Percentiles rank a stretch among this genome's conserved stretches.
These are phyloP conservation scores for Sminthurides aquaticus DNA, from an alignment of 2,888 invertebrate species.

Conservation along the genomic window DNA sequence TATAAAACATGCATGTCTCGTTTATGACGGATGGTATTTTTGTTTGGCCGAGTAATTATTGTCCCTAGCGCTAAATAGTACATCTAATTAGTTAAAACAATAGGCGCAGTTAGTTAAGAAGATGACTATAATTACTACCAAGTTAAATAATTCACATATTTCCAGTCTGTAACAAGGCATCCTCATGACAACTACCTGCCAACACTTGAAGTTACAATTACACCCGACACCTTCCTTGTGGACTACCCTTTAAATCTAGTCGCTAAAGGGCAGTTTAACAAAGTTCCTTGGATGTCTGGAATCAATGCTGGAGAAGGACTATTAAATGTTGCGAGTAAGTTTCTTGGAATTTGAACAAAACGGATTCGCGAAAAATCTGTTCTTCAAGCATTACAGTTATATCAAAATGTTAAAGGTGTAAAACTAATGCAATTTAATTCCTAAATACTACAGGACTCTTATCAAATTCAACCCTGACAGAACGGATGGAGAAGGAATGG, in stretches of 20 bases:
- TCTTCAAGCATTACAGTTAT: background rate
- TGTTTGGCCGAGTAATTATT: no score
- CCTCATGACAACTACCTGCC: slow-evolving; percentile 29
- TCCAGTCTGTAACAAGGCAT: slow-evolving; percentile 14
- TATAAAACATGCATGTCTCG: no score
- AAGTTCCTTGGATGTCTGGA: slow-evolving; percentile 36
- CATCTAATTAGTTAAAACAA: no score
- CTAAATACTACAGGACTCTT: slow-evolving; percentile 15
- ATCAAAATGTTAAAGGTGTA: background rate
- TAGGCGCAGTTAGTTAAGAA: no score
- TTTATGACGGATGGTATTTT: no score
- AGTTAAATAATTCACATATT: background rate
- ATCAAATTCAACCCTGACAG: slow-evolving; percentile 11
- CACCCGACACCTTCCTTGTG: slow-evolving; percentile 30
- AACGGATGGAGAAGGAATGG: slow-evolving; percentile 17
- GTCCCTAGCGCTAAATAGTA: no score
- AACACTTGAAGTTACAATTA: slow-evolving; percentile 22
- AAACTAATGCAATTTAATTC: background rate
- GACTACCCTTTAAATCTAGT: slow-evolving; percentile 33
- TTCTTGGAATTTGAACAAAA: background rate
- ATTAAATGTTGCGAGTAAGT: slow-evolving; percentile 32
- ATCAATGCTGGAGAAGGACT: slow-evolving; percentile 35
- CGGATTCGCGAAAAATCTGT: background rate
- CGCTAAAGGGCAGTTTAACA: slow-evolving; percentile 35
- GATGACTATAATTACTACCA: no score